These are phyloP conservation scores for Puffinus mauretanicus DNA, from an alignment of 2,113 vertebrate genomes.

Conservation along the genomic window DNA sequence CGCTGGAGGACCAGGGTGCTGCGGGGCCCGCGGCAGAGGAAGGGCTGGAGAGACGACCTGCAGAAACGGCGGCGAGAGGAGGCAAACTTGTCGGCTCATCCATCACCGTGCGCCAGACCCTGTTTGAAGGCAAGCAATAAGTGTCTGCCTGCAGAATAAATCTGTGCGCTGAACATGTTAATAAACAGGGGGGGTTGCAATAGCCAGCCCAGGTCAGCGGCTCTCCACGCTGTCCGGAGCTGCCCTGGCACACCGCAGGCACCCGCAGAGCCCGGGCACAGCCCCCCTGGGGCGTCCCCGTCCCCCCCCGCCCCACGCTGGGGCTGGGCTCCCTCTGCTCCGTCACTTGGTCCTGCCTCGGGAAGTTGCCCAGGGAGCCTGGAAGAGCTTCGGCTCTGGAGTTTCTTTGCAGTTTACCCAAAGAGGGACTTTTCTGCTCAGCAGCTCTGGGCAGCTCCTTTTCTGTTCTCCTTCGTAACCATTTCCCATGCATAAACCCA, in stretches of 20 bases:
- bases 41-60: neutral
- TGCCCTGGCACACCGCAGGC: neutral
- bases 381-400: neutral
- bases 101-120: neutral
- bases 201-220: fast-evolving
- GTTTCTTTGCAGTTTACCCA: neutral
- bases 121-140: neutral
- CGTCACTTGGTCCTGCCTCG: neutral
- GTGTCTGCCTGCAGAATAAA: neutral
- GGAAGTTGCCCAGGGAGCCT: neutral
- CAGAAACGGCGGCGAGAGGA: neutral
- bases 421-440: neutral
- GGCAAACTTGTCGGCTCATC: neutral
- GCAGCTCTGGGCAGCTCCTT: neutral
- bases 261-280: neutral
- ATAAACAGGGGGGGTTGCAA: neutral
- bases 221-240: fast-evolving
- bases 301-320: fast-evolving
- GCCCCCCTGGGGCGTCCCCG: neutral
- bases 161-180: neutral
- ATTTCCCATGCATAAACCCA: neutral
- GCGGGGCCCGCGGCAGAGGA: neutral
- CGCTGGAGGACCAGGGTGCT: neutral
- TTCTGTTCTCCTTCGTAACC: neutral
- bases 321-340: neutral